Evolutionary conservation across 2,113 vertebrate genomes (phyloP).

Genomic region (Antidorcas marsupialis): DNA sequence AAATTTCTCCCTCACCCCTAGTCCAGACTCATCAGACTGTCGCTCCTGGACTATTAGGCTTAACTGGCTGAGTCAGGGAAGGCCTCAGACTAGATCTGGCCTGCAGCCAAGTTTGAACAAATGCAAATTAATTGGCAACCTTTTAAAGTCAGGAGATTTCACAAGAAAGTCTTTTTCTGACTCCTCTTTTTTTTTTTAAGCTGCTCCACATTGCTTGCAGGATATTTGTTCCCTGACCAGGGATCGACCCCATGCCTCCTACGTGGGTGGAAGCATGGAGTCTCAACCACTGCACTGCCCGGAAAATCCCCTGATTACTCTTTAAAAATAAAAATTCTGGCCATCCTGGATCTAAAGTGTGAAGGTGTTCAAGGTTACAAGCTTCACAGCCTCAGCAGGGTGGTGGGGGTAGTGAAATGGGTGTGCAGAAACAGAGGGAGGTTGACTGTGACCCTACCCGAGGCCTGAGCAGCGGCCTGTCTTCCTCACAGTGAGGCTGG

Average conservation of each 20-base stretch:
- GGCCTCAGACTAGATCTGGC: neutral
- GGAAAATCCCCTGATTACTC: neutral
- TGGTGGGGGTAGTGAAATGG: neutral
- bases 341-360: neutral
- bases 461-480: too few species aligned
- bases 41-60: neutral
- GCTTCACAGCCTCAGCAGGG: neutral
- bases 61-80: neutral
- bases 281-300: neutral
- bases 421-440: neutral
- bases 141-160: neutral
- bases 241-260: neutral
- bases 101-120: neutral
- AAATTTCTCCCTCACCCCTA: rapidly evolving
- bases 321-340: slow-evolving; percentile 30
- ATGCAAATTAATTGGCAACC: neutral
- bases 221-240: neutral
- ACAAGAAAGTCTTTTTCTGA: neutral
- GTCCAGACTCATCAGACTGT: neutral
- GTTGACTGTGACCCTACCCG: neutral
- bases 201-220: neutral
- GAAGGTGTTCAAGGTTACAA: neutral
- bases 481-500: neutral
- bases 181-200: neutral
- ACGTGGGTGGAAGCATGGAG: neutral